Percentiles rank a stretch among this genome's conserved stretches.
These are phyloP conservation scores for Ecdyonurus torrentis DNA, from an alignment of 2,888 invertebrate genomes.

Conservation along the genomic window DNA sequence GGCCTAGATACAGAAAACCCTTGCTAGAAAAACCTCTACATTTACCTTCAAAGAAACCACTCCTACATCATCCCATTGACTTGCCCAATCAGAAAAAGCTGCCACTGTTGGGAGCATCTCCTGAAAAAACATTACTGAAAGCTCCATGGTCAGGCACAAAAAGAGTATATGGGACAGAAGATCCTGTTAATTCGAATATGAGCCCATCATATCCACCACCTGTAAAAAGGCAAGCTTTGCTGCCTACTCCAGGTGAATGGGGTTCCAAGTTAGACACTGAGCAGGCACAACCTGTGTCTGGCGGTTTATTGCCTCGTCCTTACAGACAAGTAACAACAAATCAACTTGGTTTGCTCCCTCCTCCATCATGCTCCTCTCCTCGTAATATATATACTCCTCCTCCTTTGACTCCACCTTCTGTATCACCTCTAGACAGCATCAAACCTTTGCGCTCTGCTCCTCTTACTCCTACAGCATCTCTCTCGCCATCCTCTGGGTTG, in stretches of 20 bases:
- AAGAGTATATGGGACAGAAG: background rate
- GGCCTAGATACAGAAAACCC: background rate
- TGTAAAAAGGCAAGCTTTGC: background rate
- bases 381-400: background rate
- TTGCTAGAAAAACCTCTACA: background rate
- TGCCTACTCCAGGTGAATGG: background rate
- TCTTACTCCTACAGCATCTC: background rate
- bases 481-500: background rate
- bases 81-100: background rate
- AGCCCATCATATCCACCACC: background rate
- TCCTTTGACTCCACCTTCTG: background rate
- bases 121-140: background rate
- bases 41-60: background rate
- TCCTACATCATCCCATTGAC: background rate
- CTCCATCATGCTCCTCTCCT: background rate
- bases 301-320: background rate
- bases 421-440: background rate
- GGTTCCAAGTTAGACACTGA: background rate
- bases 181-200: background rate
- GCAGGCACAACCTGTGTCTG: background rate
- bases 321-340: background rate
- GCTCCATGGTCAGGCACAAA: background rate
- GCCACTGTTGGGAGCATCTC: background rate
- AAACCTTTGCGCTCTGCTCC: background rate
- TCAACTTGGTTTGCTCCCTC: background rate